These are phyloP conservation scores for Phymanthus crucifer DNA, from an alignment of 92 coral and sea anemone species.

Conservation along the genomic window DNA sequence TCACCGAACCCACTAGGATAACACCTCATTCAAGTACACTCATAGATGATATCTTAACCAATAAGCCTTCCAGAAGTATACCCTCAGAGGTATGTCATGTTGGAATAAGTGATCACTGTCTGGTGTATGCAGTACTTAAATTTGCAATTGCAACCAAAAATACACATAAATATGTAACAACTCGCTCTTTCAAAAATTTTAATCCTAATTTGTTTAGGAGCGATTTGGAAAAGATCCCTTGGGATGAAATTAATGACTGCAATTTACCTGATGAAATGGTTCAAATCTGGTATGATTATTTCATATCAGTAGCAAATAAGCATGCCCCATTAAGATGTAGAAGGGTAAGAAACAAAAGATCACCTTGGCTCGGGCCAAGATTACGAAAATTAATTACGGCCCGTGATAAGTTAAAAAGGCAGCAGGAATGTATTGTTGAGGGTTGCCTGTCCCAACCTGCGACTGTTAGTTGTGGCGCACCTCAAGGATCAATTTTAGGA, in stretches of 20 bases:
- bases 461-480: no score
- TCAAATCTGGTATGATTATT: conserved; percentile 33
- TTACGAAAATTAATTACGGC: conserved; percentile 39
- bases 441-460: no score
- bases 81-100: conserved; percentile 23
- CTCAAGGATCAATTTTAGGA: no score
- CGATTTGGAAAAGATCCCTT: no score
- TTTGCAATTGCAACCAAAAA: neutral
- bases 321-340: conserved; percentile 48
- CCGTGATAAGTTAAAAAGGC: conserved; percentile 48
- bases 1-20: conserved; percentile 16
- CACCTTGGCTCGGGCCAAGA: conserved; percentile 52
- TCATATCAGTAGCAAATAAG: conserved; percentile 38
- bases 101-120: conserved; percentile 8
- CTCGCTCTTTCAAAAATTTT: conserved; percentile 55
- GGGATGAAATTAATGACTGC: no score
- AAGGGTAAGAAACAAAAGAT: conserved; percentile 44
- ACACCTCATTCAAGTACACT: conserved; percentile 16
- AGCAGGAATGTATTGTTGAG: no score
- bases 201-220: no score
- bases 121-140: neutral
- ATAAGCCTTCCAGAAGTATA: conserved; percentile 17
- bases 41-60: conserved; percentile 23
- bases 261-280: conserved; percentile 52
- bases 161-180: conserved; percentile 46